These are phyloP conservation scores for Eristalis intricaria DNA, from an alignment of 2,888 invertebrate genomes.

Conservation along the genomic window DNA sequence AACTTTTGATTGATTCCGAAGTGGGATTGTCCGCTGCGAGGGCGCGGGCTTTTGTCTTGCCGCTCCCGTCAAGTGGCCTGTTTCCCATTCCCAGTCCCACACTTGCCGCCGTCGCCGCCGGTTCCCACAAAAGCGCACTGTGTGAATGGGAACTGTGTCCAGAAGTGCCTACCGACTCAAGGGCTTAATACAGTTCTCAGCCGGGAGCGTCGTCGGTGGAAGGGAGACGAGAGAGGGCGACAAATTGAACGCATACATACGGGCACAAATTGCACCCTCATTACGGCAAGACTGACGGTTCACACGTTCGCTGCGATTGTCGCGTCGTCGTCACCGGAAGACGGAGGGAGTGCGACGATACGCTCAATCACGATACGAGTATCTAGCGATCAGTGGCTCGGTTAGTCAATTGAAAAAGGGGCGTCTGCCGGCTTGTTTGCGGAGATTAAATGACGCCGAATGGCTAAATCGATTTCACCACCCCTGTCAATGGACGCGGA, in stretches of 20 bases:
- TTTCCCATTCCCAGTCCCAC: conserved; percentile 64
- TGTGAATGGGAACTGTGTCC: conserved; percentile 49
- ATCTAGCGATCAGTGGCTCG: conserved; percentile 19
- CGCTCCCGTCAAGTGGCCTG: conserved; percentile 30
- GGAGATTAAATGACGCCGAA: conserved; percentile 56
- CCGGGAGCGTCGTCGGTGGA: not conserved
- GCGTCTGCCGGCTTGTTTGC: conserved; percentile 60
- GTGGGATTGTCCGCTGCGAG: conserved; percentile 14
- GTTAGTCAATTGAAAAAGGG: conserved; percentile 55
- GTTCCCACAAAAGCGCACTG: conserved; percentile 43
- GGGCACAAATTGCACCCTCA: conserved; percentile 67
- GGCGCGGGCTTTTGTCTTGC: not conserved
- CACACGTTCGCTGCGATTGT: conserved; percentile 56
- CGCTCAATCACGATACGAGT: not conserved
- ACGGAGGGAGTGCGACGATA: conserved; percentile 3
- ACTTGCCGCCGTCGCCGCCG: conserved; percentile 19
- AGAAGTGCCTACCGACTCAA: conserved; percentile 18
- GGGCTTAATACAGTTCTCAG: conserved; percentile 40
- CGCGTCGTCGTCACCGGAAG: conserved; percentile 7
- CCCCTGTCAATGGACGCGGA: conserved; percentile 50
- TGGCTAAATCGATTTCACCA: conserved; percentile 18
- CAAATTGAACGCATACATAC: conserved; percentile 56
- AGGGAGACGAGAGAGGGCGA: not conserved
- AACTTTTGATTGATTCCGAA: conserved; percentile 54
- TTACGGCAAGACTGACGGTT: conserved; percentile 58